A percentile compares a stretch with the other conserved stretches of the same genome.
Conservation (phyloP, 2,797 vertebrate species). For the Acropternis orthonyx region DNA sequence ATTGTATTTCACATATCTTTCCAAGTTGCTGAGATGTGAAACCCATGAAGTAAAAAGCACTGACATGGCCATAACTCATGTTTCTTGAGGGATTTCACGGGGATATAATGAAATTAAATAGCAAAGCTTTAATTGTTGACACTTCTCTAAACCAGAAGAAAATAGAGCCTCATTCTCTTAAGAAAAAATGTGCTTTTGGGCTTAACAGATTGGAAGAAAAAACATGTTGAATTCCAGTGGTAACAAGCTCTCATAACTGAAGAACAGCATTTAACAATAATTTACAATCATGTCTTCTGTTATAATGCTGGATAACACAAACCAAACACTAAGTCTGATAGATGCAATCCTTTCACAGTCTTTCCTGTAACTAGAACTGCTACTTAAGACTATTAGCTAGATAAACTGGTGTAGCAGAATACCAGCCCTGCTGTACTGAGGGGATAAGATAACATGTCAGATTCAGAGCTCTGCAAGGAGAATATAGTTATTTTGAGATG, state of each 20-base stretch:
- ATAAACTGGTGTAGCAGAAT: neutral
- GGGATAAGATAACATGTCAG: slow-evolving; percentile 17
- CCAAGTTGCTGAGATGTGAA: neutral
- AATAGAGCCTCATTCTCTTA: neutral
- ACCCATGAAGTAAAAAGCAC: neutral
- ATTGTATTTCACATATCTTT: neutral
- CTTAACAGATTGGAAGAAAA: neutral
- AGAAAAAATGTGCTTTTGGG: neutral
- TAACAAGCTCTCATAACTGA: neutral
- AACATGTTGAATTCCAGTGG: neutral
- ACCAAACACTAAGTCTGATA: neutral
- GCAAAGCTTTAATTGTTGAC: neutral
- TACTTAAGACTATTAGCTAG: neutral
- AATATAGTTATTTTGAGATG: neutral
- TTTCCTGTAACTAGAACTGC: slow-evolving; percentile 29
- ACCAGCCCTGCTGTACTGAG: neutral
- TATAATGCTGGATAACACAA: neutral
- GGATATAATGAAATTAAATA: neutral
- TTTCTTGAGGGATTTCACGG: neutral
- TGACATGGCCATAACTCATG: neutral
- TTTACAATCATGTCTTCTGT: slow-evolving; percentile 14
- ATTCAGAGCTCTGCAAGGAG: neutral
- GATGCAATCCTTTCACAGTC: neutral
- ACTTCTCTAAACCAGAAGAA: neutral
- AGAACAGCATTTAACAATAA: slow-evolving; percentile 8